phyloP scores from a whole-genome alignment of 2,888 invertebrate species.

The Lithophane ornitopus region DNA sequence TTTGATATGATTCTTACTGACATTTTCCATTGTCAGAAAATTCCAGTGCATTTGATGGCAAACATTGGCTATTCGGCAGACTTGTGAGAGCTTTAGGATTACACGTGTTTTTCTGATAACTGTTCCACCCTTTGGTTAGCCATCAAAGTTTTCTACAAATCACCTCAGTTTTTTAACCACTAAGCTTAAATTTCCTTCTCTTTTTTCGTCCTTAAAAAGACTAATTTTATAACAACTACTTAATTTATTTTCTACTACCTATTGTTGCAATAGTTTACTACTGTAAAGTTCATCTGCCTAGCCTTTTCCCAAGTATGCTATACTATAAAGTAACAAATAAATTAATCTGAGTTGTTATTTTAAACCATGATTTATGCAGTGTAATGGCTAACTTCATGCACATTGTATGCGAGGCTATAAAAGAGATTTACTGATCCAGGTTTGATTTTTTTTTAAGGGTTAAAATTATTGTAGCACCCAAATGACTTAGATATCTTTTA shows the following conservation, averaged over 20 bases:
- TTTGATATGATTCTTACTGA: not conserved
- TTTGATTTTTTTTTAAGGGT: not conserved
- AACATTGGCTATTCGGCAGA: not conserved
- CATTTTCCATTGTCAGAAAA: not conserved
- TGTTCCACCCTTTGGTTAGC: not conserved
- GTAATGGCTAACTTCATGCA: conserved; percentile 11
- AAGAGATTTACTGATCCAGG: conserved; percentile 27
- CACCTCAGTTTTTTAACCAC: too few relatives aligned
- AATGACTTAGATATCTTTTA: not conserved
- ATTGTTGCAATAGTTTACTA: too few relatives aligned
- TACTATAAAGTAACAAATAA: not conserved
- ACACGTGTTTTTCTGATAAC: not conserved
- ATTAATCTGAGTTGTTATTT: conserved; percentile 18
- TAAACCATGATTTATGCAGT: conserved; percentile 23
- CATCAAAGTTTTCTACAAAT: not conserved
- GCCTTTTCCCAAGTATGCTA: too few relatives aligned
- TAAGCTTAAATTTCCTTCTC: not conserved
- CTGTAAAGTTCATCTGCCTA: too few relatives aligned
- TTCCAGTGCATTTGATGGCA: not conserved
- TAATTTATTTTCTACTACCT: too few relatives aligned
- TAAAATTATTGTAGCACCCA: not conserved
- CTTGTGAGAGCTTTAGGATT: not conserved
- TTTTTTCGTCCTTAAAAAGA: not conserved
- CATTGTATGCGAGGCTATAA: conserved; percentile 12
- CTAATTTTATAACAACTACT: not conserved